These are phyloP conservation scores for Eupristina koningsbergeri DNA, from an alignment of 1,140 invertebrate species.

Conservation along the genomic window DNA sequence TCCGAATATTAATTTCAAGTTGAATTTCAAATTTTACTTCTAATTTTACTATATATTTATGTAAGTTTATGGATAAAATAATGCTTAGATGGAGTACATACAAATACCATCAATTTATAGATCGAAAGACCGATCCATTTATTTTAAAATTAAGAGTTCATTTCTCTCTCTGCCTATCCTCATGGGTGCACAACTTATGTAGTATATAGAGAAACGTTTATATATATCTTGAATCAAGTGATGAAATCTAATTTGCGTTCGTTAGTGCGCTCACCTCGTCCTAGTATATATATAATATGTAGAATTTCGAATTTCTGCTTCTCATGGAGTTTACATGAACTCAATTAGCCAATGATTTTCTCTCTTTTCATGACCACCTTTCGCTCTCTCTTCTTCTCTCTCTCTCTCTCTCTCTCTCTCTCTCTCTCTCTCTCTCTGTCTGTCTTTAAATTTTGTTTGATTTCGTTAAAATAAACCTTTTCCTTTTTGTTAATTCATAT, in stretches of 20 bases:
- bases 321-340: slow-evolving; percentile 27
- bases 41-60: too few species aligned
- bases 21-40: not conserved
- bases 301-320: slow-evolving; percentile 33
- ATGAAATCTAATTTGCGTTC: slow-evolving; percentile 50
- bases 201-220: not conserved
- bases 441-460: not conserved
- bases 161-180: slow-evolving; percentile 3
- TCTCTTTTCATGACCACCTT: not conserved
- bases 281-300: slow-evolving; percentile 3
- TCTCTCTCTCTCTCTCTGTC: not conserved
- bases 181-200: slow-evolving; percentile 1
- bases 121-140: slow-evolving; percentile 43
- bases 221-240: slow-evolving; percentile 14
- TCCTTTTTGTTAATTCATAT: not conserved
- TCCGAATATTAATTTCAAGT: not conserved
- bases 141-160: slow-evolving; percentile 36
- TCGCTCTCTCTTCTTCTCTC: not conserved
- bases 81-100: too few species aligned
- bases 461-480: not conserved
- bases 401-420: not conserved
- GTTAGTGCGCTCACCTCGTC: slow-evolving; percentile 27
- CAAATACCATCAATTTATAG: slow-evolving; percentile 16
- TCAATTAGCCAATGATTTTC: slow-evolving; percentile 13
- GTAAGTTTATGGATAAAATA: too few species aligned